A percentile compares a stretch with the other conserved stretches of the same genome.
Conservation (phyloP, 2,888 invertebrate species). For the Xestoiulus laeticollis region DNA sequence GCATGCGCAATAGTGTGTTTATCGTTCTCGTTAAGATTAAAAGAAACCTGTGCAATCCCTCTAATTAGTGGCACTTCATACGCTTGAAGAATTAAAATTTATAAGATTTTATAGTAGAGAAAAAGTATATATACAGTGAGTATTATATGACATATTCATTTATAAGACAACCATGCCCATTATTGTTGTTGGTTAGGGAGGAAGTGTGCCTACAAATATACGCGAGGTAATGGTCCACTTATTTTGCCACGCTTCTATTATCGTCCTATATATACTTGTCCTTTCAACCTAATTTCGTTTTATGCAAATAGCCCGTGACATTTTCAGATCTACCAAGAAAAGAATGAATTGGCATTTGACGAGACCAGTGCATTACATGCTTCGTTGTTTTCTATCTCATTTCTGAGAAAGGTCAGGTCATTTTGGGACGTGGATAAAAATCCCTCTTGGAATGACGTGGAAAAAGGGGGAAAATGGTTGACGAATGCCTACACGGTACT, state of each 20-base stretch:
- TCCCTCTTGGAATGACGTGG: neutral
- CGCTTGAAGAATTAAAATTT: neutral
- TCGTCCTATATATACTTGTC: neutral
- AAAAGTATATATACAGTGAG: neutral
- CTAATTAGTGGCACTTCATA: neutral
- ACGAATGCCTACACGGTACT: neutral
- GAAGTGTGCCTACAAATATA: neutral
- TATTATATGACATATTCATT: neutral
- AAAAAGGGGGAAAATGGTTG: neutral
- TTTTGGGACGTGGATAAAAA: neutral
- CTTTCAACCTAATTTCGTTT: slow-evolving; percentile 27
- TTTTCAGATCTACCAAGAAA: neutral
- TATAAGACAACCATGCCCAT: neutral
- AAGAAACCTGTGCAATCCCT: too few relatives aligned
- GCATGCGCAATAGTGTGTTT: too few relatives aligned
- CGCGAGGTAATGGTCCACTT: slow-evolving; percentile 10
- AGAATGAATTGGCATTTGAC: slow-evolving; percentile 35
- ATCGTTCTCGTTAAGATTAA: too few relatives aligned
- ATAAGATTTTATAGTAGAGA: neutral
- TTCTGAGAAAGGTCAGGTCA: slow-evolving; percentile 14
- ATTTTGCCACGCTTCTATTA: neutral
- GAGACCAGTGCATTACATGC: slow-evolving; percentile 11
- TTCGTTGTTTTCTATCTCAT: neutral
- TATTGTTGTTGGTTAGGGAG: neutral
- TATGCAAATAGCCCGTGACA: slow-evolving; percentile 39